A percentile compares a stretch with the other conserved stretches of the same genome.
Conservation (phyloP, 2,888 invertebrate species). For the Parasteatoda lunata region DNA sequence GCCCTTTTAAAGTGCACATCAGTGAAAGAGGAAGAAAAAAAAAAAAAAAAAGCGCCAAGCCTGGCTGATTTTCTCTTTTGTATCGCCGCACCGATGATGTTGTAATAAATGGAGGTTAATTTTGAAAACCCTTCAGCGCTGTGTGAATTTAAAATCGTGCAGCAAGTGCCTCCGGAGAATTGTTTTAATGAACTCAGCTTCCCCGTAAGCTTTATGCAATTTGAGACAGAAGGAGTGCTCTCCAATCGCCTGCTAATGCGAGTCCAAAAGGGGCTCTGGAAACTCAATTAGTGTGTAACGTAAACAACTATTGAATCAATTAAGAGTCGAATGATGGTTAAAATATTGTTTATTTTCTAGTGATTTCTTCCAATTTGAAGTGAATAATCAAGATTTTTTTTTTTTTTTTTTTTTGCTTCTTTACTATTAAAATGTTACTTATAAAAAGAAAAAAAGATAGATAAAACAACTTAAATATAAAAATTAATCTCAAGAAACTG, state of each 20-base stretch:
- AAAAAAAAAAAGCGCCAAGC: constrained; percentile 34
- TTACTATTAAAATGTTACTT: too few relatives aligned
- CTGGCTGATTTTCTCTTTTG: constrained; percentile 46
- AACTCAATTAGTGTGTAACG: too few relatives aligned
- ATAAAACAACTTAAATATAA: too few relatives aligned
- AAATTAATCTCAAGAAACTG: too few relatives aligned
- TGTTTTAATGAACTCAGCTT: constrained; percentile 39
- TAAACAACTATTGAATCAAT: too few relatives aligned
- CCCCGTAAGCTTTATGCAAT: not conserved
- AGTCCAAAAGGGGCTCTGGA: not conserved
- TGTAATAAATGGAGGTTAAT: constrained; percentile 65
- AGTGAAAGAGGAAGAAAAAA: not conserved
- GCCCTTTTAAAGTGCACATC: constrained; percentile 45
- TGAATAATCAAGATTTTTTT: too few relatives aligned
- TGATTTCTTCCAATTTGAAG: too few relatives aligned
- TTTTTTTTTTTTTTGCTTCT: too few relatives aligned
- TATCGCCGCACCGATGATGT: constrained; percentile 26
- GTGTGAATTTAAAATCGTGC: constrained; percentile 36
- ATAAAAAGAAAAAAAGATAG: too few relatives aligned
- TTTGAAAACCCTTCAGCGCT: constrained; percentile 43
- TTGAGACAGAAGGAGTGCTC: not conserved
- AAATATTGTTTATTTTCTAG: too few relatives aligned
- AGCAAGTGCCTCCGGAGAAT: constrained; percentile 20
- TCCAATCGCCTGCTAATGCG: not conserved
- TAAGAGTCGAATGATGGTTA: too few relatives aligned